A percentile compares a stretch with the other conserved stretches of the same genome.
Evolutionary conservation across 2,113 vertebrate species (phyloP).

Genomic region (Calyptomena viridis): DNA sequence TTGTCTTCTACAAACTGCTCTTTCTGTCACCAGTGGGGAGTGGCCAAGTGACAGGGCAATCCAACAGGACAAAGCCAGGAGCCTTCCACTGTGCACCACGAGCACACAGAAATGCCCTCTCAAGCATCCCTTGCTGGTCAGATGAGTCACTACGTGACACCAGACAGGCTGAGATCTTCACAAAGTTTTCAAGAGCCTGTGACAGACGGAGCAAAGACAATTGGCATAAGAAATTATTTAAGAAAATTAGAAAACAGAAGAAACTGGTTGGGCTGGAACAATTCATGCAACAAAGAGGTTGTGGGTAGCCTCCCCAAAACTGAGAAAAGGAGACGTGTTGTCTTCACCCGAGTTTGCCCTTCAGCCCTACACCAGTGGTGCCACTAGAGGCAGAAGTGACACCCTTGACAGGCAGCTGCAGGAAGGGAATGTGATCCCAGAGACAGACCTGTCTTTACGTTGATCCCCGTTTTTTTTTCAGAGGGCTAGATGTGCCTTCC

Average conservation of each 20-base stretch:
- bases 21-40: not conserved
- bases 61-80: not conserved
- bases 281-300: not conserved
- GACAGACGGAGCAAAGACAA: not conserved
- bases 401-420: rapidly evolving
- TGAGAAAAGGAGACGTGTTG: not conserved
- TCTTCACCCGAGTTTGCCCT: not conserved
- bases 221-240: rapidly evolving
- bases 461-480: rapidly evolving
- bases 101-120: not conserved
- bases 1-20: not conserved
- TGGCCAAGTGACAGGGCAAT: not conserved
- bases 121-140: not conserved
- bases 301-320: not conserved
- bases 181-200: not conserved
- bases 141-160: not conserved
- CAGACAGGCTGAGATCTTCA: not conserved
- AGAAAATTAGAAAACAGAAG: not conserved
- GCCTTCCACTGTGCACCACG: not conserved
- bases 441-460: not conserved
- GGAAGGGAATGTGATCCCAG: not conserved
- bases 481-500: not conserved
- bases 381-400: not conserved
- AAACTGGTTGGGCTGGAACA: not conserved
- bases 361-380: not conserved